Evolutionary conservation across 2,797 vertebrate genomes (phyloP).

Genomic region (Molossus alvarezi): DNA sequence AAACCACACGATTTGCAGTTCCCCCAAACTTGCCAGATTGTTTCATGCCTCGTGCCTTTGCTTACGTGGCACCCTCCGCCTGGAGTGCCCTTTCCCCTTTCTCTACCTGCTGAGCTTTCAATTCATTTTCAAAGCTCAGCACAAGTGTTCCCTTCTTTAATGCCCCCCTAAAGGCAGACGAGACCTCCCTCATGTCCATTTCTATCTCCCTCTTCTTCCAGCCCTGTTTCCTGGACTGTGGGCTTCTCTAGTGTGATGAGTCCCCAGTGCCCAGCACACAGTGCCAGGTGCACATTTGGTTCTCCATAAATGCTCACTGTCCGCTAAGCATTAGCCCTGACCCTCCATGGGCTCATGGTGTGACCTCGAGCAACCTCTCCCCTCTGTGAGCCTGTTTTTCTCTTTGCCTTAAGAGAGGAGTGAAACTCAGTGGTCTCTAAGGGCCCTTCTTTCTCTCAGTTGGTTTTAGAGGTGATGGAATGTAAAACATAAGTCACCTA

Average conservation of each 20-base stretch:
- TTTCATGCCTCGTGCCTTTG: conserved; percentile 68
- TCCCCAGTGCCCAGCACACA: not conserved
- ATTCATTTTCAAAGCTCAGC: conserved; percentile 52
- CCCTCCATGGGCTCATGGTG: not conserved
- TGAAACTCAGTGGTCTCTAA: not conserved
- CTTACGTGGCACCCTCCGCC: conserved; percentile 18
- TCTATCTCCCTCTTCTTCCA: not conserved
- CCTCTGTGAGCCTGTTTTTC: conserved; percentile 25
- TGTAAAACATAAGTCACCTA: not conserved
- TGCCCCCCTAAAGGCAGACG: not conserved
- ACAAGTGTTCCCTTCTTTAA: not conserved
- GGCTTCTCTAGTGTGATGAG: not conserved
- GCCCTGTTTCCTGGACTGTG: accelerated
- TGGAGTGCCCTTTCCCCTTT: conserved; percentile 65
- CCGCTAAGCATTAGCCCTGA: not conserved
- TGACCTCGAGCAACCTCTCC: not conserved
- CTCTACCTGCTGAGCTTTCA: conserved; percentile 70
- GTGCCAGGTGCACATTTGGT: not conserved
- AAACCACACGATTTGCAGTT: conserved; percentile 44
- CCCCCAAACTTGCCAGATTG: conserved; percentile 57
- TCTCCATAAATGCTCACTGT: not conserved
- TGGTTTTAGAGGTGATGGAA: not conserved
- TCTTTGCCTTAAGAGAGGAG: not conserved
- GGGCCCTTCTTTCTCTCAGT: not conserved
- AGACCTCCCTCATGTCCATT: not conserved